Conservation (phyloP, 2,797 vertebrate species). For the Notoglanidium macrostoma region DNA sequence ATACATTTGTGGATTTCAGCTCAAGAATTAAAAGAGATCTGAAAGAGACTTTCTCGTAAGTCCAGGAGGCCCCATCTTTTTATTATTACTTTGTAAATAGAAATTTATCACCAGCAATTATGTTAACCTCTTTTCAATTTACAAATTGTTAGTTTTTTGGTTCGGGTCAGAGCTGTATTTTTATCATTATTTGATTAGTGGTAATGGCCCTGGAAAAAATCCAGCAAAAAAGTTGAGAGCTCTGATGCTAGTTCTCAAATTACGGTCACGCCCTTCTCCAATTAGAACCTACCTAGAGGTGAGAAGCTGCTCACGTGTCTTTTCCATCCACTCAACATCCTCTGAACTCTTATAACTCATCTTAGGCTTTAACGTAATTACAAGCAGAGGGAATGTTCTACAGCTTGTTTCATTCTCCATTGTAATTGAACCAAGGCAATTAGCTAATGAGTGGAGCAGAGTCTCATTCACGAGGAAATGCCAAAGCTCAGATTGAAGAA, state of each 20-base stretch:
- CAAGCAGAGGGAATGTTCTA: slow-evolving; percentile 2
- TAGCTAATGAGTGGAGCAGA: slow-evolving; percentile 1
- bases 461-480: neutral
- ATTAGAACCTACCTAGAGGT: neutral
- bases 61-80: neutral
- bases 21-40: neutral
- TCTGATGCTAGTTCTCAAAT: neutral
- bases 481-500: neutral
- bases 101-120: neutral
- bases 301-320: slow-evolving; percentile 11
- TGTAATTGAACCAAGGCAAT: neutral
- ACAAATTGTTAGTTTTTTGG: neutral
- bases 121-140: slow-evolving; percentile 7
- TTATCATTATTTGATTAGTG: slow-evolving; percentile 16
- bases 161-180: neutral
- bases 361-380: neutral
- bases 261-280: neutral
- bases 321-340: neutral
- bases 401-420: neutral
- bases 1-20: neutral
- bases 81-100: neutral
- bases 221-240: neutral
- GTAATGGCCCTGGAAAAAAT: neutral
- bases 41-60: neutral
- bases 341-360: neutral